Percentiles rank a stretch among this genome's conserved stretches.
Conservation (phyloP, 2,888 invertebrate species). For the Dromius quadrimaculatus region DNA sequence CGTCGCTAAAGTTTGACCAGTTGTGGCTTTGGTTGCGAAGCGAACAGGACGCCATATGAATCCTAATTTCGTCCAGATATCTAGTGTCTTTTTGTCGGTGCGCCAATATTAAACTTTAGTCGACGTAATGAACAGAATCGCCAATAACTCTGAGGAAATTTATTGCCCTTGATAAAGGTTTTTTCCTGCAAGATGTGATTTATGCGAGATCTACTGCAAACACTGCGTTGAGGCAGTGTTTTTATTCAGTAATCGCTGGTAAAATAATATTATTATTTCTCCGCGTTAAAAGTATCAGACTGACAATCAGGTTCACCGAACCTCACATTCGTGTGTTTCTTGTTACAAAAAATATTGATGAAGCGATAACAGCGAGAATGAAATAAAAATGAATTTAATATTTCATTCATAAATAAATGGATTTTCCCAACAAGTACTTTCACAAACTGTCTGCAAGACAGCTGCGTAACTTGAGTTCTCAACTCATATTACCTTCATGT, state of each 20-base stretch:
- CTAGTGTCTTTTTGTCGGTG: neutral
- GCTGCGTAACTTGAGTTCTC: too few species aligned
- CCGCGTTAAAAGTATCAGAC: slow-evolving; percentile 11
- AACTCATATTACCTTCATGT: too few species aligned
- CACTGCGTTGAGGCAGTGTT: slow-evolving; percentile 43
- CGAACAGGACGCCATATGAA: neutral
- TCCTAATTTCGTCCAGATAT: slow-evolving; percentile 9
- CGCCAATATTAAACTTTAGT: slow-evolving; percentile 43
- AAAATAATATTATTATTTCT: slow-evolving; percentile 36
- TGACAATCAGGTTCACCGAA: too few species aligned
- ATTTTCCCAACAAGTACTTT: too few species aligned
- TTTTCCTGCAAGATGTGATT: slow-evolving; percentile 41
- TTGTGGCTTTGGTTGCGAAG: neutral
- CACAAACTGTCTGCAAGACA: too few species aligned
- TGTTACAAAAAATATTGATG: too few species aligned
- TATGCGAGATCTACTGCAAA: slow-evolving; percentile 32
- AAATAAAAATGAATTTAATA: too few species aligned
- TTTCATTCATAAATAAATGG: too few species aligned
- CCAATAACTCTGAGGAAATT: slow-evolving; percentile 47
- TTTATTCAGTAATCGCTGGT: slow-evolving; percentile 37
- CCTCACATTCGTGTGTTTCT: too few species aligned
- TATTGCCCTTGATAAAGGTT: slow-evolving; percentile 44
- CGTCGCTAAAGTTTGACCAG: neutral
- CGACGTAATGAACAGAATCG: slow-evolving; percentile 36
- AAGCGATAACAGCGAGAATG: too few species aligned